A percentile compares a stretch with the other conserved stretches of the same genome.
Conservation (phyloP, 2,113 vertebrate species). For the Albula glossodonta region DNA sequence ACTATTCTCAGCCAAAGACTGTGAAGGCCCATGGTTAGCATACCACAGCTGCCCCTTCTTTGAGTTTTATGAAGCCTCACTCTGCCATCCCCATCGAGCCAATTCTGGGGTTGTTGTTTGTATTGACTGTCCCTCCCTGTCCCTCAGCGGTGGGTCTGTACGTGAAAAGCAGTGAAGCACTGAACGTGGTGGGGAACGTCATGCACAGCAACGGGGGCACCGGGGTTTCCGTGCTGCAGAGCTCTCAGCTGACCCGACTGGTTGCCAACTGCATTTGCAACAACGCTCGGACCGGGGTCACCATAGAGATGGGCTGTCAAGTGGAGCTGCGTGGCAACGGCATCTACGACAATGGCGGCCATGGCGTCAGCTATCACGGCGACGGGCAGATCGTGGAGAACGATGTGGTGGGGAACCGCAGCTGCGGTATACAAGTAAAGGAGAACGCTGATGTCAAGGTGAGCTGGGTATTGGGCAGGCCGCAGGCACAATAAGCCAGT, state of each 20-base stretch:
- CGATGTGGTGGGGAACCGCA: constrained; percentile 80
- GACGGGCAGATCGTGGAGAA: constrained; percentile 82
- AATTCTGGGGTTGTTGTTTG: not conserved
- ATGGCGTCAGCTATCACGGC: constrained; percentile 74
- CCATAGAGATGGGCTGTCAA: constrained; percentile 77
- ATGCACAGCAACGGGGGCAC: constrained; percentile 75
- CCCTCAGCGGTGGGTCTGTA: constrained; percentile 82
- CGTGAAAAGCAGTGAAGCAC: constrained; percentile 80
- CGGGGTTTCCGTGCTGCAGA: constrained; percentile 80
- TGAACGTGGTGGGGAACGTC: constrained; percentile 78
- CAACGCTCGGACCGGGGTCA: constrained; percentile 76
- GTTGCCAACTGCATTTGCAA: constrained; percentile 81
- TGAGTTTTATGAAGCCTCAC: not conserved
- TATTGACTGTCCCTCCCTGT: constrained; percentile 18
- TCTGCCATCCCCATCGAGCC: not conserved
- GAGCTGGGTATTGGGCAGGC: not conserved
- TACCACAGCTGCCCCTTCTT: no score
- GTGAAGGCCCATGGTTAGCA: not conserved
- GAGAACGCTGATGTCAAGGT: constrained; percentile 81
- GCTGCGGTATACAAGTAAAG: constrained; percentile 76
- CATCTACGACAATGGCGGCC: constrained; percentile 81
- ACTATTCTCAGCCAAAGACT: not conserved
- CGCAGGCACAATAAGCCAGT: no score
- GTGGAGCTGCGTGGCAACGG: constrained; percentile 87
- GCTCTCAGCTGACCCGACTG: constrained; percentile 77